Conservation (phyloP, 2,113 vertebrate genomes). For the Anas platyrhynchos region DNA sequence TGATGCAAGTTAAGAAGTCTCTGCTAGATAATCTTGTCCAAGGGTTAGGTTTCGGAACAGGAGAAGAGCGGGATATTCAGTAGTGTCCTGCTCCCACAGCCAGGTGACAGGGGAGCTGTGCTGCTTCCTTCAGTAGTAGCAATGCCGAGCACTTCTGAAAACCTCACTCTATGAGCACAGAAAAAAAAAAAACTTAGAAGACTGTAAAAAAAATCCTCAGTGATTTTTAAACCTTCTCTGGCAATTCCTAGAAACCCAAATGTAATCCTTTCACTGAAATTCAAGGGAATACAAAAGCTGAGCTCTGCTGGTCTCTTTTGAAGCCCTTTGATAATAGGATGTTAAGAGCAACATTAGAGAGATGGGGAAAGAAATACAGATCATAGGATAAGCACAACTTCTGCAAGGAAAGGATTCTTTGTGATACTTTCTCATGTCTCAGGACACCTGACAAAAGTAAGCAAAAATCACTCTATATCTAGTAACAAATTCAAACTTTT, state of each 20-base stretch:
- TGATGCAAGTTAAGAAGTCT: not conserved
- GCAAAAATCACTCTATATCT: not conserved
- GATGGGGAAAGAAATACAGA: not conserved
- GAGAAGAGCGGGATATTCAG: not conserved
- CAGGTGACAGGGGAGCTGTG: not conserved
- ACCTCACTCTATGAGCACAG: rapidly evolving
- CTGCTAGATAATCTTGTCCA: not conserved
- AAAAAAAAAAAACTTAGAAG: not conserved
- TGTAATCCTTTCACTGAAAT: not conserved
- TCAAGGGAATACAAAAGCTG: not conserved
- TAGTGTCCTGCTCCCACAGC: not conserved
- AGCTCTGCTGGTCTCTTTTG: not conserved
- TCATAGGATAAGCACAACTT: not conserved
- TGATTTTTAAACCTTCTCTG: not conserved
- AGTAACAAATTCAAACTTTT: not conserved
- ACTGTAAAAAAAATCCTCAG: not conserved
- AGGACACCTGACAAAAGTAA: not conserved
- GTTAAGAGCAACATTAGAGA: not conserved
- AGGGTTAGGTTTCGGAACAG: not conserved
- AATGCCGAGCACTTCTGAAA: not conserved
- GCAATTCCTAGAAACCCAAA: not conserved
- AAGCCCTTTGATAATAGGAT: constrained; percentile 5
- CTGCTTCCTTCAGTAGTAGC: not conserved
- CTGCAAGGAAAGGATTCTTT: not conserved
- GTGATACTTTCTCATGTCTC: not conserved